Conservation (phyloP, 2,113 vertebrate species). For the Ptyas mucosa region DNA sequence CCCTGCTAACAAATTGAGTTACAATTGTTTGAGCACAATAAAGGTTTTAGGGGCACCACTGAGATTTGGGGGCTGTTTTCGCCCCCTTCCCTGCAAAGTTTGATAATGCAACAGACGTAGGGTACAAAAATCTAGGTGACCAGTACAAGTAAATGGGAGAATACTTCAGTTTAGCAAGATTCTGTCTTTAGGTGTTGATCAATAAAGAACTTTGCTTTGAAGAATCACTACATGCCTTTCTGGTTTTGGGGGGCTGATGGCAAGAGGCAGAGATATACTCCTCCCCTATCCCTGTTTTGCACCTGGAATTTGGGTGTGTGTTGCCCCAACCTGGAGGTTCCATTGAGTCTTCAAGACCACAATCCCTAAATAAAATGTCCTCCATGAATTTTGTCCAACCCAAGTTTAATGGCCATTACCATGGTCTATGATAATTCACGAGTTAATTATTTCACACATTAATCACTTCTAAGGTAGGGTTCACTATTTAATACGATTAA, state of each 20-base stretch:
- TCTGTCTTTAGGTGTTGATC: no score
- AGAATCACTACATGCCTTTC: background rate
- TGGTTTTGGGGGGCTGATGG: background rate
- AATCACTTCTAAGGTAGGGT: background rate
- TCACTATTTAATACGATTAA: background rate
- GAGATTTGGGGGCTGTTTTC: background rate
- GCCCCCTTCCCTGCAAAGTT: background rate
- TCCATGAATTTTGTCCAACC: background rate
- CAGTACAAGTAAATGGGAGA: no score
- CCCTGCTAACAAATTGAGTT: constrained; percentile 12
- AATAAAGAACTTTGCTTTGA: no score
- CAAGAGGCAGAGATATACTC: background rate
- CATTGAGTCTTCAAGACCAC: background rate
- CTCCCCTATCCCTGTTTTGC: background rate
- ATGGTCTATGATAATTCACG: background rate
- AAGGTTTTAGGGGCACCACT: background rate
- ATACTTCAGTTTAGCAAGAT: no score
- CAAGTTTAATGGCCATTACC: background rate
- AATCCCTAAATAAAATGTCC: background rate
- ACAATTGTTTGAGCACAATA: background rate
- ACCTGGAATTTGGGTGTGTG: background rate
- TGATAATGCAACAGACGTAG: background rate
- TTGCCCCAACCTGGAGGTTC: background rate
- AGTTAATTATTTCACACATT: background rate
- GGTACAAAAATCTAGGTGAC: background rate